These are phyloP conservation scores for Bombus breviceps DNA, from an alignment of 1,140 invertebrate genomes.

Conservation along the genomic window DNA sequence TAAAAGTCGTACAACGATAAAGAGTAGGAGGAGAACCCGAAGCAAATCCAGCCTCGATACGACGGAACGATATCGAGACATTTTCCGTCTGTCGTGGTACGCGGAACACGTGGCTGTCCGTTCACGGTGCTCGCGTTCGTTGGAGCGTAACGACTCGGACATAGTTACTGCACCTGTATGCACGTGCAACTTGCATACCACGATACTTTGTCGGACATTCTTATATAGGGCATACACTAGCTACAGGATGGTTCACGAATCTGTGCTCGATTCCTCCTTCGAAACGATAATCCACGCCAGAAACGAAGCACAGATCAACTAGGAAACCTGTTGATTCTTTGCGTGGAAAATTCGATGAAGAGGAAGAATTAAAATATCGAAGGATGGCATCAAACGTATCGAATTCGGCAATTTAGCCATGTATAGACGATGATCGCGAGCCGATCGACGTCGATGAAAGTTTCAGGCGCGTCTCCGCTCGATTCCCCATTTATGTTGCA, in stretches of 20 bases:
- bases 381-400: not conserved
- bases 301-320: not conserved
- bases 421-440: not conserved
- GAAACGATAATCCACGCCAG: too few species aligned
- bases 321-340: conserved; percentile 38
- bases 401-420: not conserved
- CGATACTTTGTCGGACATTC: conserved; percentile 24
- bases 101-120: conserved; percentile 19
- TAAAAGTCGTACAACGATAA: not conserved
- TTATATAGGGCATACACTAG: not conserved
- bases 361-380: conserved; percentile 21
- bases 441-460: conserved; percentile 3
- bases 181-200: conserved; percentile 33
- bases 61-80: not conserved
- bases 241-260: not conserved
- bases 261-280: not conserved
- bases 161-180: conserved; percentile 50
- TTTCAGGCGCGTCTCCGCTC: not conserved
- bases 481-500: conserved; percentile 18
- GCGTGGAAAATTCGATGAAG: conserved; percentile 6
- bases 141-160: conserved; percentile 40
- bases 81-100: conserved; percentile 29
- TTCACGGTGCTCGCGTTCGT: conserved; percentile 13
- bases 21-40: not conserved
- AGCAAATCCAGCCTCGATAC: conserved; percentile 8